phyloP scores from a whole-genome alignment of 2,797 vertebrate genomes.

The Melanotaenia boesemani region DNA sequence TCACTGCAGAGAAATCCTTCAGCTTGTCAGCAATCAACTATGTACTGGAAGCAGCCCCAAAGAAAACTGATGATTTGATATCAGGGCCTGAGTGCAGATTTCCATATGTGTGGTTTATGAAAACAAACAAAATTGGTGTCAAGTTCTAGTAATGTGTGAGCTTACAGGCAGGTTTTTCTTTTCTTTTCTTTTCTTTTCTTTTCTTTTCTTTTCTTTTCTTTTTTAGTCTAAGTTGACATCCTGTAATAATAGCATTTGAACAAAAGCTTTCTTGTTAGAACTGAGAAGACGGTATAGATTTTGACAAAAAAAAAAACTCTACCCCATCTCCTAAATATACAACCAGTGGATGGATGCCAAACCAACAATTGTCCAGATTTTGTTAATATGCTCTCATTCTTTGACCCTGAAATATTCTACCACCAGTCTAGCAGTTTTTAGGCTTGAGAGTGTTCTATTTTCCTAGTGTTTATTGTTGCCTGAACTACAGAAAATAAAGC shows the following conservation, averaged over 20 bases:
- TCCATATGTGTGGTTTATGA: slow-evolving; percentile 56
- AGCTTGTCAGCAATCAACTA: slow-evolving; percentile 62
- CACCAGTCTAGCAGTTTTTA: slow-evolving; percentile 21
- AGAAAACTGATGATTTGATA: slow-evolving; percentile 52
- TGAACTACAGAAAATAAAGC: slow-evolving; percentile 29
- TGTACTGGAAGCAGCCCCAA: slow-evolving; percentile 52
- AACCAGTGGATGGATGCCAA: slow-evolving; percentile 47
- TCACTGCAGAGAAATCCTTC: slow-evolving; percentile 51
- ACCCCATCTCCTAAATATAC: slow-evolving; percentile 36
- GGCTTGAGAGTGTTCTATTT: slow-evolving; percentile 32
- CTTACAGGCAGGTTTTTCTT: slow-evolving; percentile 32
- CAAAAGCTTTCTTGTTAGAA: slow-evolving; percentile 67
- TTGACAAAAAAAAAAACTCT: slow-evolving; percentile 48
- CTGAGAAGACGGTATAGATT: slow-evolving; percentile 51
- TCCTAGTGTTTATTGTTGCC: slow-evolving; percentile 45
- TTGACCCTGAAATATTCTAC: slow-evolving; percentile 38
- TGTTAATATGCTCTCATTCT: slow-evolving; percentile 38
- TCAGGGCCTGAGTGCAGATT: slow-evolving; percentile 34
- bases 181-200: slow-evolving; percentile 7
- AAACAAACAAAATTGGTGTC: slow-evolving; percentile 61
- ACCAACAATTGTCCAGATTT: slow-evolving; percentile 27
- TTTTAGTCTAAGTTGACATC: slow-evolving; percentile 39
- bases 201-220: neutral
- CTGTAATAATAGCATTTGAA: slow-evolving; percentile 58
- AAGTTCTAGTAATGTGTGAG: slow-evolving; percentile 59